Evolutionary conservation across 92 coral and sea anemone species (phyloP).

Genomic region (Actinernus sp.): DNA sequence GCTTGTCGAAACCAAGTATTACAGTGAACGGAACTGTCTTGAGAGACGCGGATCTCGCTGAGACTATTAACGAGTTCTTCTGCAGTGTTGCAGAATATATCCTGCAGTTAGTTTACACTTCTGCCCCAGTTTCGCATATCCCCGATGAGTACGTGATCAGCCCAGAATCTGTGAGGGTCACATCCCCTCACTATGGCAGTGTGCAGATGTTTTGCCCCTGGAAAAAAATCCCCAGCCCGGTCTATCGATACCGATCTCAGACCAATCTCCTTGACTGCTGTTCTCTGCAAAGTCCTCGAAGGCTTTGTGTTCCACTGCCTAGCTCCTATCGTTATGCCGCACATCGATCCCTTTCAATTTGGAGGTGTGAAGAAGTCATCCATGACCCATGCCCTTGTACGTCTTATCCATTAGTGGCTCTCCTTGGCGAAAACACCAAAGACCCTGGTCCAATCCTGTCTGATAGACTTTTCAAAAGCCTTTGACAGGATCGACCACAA

Average conservation of each 20-base stretch:
- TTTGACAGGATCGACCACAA: constrained; percentile 44
- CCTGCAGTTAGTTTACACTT: no score
- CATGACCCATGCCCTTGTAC: constrained; percentile 26
- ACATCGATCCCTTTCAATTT: constrained; percentile 27
- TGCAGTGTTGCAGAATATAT: no score
- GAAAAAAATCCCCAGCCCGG: no score
- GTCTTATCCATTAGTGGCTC: constrained; percentile 40
- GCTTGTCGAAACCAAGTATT: no score
- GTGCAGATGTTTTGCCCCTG: no score
- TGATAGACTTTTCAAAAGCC: constrained; percentile 54
- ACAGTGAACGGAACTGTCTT: no score
- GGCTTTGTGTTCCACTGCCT: constrained; percentile 37
- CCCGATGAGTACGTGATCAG: no score
- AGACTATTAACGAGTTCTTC: no score
- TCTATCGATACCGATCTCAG: constrained; percentile 41
- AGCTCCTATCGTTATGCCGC: constrained; percentile 6
- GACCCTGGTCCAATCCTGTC: constrained; percentile 31
- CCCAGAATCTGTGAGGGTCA: no score
- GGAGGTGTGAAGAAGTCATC: constrained; percentile 45
- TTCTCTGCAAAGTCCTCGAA: constrained; percentile 37
- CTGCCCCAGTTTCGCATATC: no score
- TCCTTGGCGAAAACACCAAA: constrained; percentile 24
- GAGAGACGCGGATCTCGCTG: no score
- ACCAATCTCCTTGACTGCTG: constrained; percentile 28
- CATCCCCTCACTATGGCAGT: no score